Conservation (phyloP, 2,113 vertebrate genomes). For the Channa argus region DNA sequence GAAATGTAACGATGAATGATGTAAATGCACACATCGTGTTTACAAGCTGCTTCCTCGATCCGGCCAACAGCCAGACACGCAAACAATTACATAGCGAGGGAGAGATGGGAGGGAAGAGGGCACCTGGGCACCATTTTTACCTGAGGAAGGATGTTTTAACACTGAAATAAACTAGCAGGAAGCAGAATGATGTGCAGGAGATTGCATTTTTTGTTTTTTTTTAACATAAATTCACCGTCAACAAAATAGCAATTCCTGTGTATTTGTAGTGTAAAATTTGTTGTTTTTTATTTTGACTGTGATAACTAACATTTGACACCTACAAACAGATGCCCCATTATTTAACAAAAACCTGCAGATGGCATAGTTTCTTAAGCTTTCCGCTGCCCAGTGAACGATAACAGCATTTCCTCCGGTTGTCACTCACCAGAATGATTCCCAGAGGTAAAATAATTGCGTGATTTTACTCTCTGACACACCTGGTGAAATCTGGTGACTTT, state of each 20-base stretch:
- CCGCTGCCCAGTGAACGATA: neutral
- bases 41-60: neutral
- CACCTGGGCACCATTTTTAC: constrained; percentile 7
- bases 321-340: no score
- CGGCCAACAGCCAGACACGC: constrained; percentile 10
- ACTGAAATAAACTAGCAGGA: neutral
- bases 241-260: no score
- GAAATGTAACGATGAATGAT: constrained; percentile 7
- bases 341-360: neutral
- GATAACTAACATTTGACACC: neutral
- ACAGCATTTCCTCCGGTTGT: neutral
- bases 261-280: no score
- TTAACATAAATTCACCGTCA: no score
- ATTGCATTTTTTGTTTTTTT: no score
- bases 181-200: no score
- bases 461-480: constrained; percentile 1
- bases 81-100: neutral
- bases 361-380: neutral
- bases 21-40: neutral
- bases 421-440: neutral
- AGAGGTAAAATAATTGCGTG: neutral
- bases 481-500: constrained; percentile 1
- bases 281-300: neutral
- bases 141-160: constrained; percentile 13
- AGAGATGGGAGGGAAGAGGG: neutral